These are phyloP conservation scores for Dryobates pubescens DNA, from an alignment of 2,797 vertebrate genomes.

Conservation along the genomic window DNA sequence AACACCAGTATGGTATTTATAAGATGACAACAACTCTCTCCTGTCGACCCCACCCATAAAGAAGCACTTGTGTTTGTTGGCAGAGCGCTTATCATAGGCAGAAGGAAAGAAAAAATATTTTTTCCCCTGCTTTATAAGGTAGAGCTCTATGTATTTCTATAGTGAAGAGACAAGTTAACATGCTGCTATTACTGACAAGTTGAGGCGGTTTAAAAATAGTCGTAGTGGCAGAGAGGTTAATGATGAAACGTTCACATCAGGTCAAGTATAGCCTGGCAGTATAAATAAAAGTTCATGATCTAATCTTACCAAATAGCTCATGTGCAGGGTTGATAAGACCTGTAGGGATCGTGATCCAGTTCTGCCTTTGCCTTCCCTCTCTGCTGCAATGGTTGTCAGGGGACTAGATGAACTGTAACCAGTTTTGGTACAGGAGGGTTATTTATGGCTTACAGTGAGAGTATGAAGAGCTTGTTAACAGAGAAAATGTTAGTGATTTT, in stretches of 20 bases:
- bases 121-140: background rate
- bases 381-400: rapidly evolving
- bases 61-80: background rate
- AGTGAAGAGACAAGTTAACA: background rate
- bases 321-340: background rate
- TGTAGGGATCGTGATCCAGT: background rate
- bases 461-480: background rate
- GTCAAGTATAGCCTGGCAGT: background rate
- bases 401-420: background rate
- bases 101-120: background rate
- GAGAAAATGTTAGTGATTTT: background rate
- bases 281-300: background rate
- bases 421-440: background rate
- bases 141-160: background rate
- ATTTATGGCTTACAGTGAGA: background rate
- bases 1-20: background rate
- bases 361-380: background rate
- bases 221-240: background rate
- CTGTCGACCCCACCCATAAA: background rate
- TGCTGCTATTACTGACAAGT: background rate
- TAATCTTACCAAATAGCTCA: background rate
- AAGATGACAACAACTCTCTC: background rate
- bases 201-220: background rate
- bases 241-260: background rate
- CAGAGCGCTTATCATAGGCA: background rate